Conservation (phyloP, 2,888 invertebrate genomes). For the Macrostomum cliftonense region DNA sequence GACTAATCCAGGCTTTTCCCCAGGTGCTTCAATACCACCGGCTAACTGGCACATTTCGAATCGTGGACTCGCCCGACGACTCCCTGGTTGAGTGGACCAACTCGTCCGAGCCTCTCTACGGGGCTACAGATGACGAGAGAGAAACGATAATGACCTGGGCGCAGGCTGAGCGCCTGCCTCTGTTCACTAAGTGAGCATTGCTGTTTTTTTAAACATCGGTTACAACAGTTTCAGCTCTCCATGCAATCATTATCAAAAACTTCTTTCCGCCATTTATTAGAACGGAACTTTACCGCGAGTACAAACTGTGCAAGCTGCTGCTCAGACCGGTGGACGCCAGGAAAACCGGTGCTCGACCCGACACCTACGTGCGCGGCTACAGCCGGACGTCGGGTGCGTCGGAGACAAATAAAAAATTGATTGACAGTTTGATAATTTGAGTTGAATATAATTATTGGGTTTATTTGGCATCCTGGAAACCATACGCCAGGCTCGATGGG, state of each 20-base stretch:
- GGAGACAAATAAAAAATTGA: constrained; percentile 18
- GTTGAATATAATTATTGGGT: too few species aligned
- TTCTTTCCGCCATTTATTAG: not conserved
- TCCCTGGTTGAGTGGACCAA: not conserved
- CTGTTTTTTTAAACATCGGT: not conserved
- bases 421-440: not conserved
- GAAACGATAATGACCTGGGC: constrained; percentile 34
- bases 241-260: too few species aligned
- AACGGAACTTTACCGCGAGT: constrained; percentile 26
- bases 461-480: not conserved
- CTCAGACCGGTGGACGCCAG: constrained; percentile 30
- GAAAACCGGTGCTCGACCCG: constrained; percentile 20
- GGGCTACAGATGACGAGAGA: constrained; percentile 30
- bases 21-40: constrained; percentile 32
- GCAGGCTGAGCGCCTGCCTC: constrained; percentile 26
- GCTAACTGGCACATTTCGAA: constrained; percentile 31
- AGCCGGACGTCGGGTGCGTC: constrained; percentile 21
- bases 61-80: constrained; percentile 13
- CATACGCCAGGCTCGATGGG: too few species aligned
- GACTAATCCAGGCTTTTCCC: constrained; percentile 28
- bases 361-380: constrained; percentile 25
- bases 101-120: constrained; percentile 21
- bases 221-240: too few species aligned
- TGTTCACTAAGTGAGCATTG: constrained; percentile 27
- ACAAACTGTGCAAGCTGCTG: constrained; percentile 33